Evolutionary conservation across 2,888 invertebrate species (phyloP).

Genomic region (Galeruca laticollis): DNA sequence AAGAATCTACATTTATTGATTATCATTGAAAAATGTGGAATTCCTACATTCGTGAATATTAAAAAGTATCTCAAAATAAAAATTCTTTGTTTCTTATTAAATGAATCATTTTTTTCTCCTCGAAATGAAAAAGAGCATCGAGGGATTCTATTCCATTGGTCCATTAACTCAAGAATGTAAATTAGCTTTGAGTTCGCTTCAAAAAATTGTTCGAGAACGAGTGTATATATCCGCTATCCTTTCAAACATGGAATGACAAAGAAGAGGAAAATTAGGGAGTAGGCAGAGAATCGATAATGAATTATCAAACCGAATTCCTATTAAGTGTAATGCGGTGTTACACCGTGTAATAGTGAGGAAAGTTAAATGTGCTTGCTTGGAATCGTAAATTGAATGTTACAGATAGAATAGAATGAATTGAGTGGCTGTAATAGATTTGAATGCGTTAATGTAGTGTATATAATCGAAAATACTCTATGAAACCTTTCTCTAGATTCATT

Average conservation of each 20-base stretch:
- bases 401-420: conserved; percentile 18
- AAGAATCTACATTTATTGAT: too few species aligned
- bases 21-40: too few species aligned
- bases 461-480: neutral
- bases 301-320: conserved; percentile 21
- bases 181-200: neutral
- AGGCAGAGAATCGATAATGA: conserved; percentile 21
- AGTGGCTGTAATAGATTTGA: conserved; percentile 18
- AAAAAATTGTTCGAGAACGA: conserved; percentile 16
- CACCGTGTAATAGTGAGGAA: conserved; percentile 24
- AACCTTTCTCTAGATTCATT: too few species aligned
- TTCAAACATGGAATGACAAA: conserved; percentile 15
- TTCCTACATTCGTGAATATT: too few species aligned
- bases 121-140: neutral
- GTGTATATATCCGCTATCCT: conserved; percentile 6
- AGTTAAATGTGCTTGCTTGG: conserved; percentile 21
- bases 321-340: conserved; percentile 27
- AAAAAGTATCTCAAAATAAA: too few species aligned
- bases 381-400: conserved; percentile 28
- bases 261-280: neutral
- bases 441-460: conserved; percentile 9
- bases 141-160: neutral
- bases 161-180: conserved; percentile 4
- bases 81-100: too few species aligned
- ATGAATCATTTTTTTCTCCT: too few species aligned